A percentile compares a stretch with the other conserved stretches of the same genome.
Evolutionary conservation across 2,888 invertebrate genomes (phyloP).

Genomic region (Drosophila paracracens): DNA sequence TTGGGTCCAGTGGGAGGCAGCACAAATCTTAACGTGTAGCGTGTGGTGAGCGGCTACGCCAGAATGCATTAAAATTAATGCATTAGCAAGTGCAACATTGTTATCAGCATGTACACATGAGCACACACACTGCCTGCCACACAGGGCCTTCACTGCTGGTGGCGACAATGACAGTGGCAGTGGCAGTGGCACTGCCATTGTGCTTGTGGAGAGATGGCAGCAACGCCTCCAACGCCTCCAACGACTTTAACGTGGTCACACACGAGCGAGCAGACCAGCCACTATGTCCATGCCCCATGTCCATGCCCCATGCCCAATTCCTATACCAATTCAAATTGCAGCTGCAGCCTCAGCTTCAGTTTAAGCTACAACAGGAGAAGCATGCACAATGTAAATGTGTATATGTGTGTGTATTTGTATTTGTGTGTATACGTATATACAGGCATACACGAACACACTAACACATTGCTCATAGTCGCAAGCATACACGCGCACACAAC

Average conservation of each 20-base stretch:
- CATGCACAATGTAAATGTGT: slow-evolving; percentile 26
- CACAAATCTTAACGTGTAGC: slow-evolving; percentile 50
- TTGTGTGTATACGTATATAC: not conserved
- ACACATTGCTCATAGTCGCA: not conserved
- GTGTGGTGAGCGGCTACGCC: slow-evolving; percentile 40
- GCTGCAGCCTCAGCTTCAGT: slow-evolving; percentile 22
- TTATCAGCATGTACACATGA: slow-evolving; percentile 79
- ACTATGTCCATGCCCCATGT: slow-evolving; percentile 11
- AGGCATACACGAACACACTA: slow-evolving; percentile 3
- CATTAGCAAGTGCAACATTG: slow-evolving; percentile 80
- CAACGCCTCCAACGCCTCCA: slow-evolving; percentile 48
- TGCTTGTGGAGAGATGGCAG: slow-evolving; percentile 11
- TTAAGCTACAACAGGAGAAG: slow-evolving; percentile 29
- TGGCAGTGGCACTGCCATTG: slow-evolving; percentile 4
- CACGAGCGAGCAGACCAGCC: slow-evolving; percentile 67
- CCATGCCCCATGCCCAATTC: slow-evolving; percentile 22
- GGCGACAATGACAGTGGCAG: slow-evolving; percentile 1
- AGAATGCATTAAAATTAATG: slow-evolving; percentile 79
- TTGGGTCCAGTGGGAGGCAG: slow-evolving; percentile 31
- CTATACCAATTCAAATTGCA: slow-evolving; percentile 48
- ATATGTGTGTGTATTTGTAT: not conserved
- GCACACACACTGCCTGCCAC: slow-evolving; percentile 56
- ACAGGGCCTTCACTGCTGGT: not conserved
- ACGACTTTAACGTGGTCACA: slow-evolving; percentile 72
- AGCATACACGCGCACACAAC: slow-evolving; percentile 4